Base-by-base conservation (phyloP, 2,113 vertebrate species). In the Serinus canaria region DNA sequence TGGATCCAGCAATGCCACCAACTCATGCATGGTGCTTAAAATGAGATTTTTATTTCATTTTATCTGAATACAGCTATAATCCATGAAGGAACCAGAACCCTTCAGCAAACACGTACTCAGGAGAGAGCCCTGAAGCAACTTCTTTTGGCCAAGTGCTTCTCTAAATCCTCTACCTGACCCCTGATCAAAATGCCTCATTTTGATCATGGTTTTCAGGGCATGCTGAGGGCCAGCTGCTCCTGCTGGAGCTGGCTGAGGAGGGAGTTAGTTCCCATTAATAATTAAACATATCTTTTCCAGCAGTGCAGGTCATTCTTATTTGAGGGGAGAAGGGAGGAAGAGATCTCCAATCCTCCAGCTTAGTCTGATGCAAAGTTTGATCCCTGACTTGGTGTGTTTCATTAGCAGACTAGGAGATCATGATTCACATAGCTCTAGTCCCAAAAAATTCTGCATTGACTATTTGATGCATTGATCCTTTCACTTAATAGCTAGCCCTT, bases 381-480 rank as follows among this genome's bases (percentile, higher is more conserved):
- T 77, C 86, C 52, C 33, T 46, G 37, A 63, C 47, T 86, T 44
- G 2, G 5, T 14, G 47, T 24, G 27, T 77, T 80, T 67, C 35
- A 1, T 80, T 80, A 87, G 58, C 58, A 58, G 74, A 13, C 53
- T 68, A 31, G 69, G 70, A 87, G 66, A 96, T 81, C 31, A 16
- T 52, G 83, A 89, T 87, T 87, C 95, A 72, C 14, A 1, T 8
- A 79, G 73, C 44, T 74, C 50, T 53, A 68, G 31, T 69, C 88
- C 78, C 56, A 76, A 81, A 95, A 95, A 96, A 84, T 96, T 92
- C 74, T 85, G 74, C 91, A 91, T 94, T 91, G 87, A 88, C 81
- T 79, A 77, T 95, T 92, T 96, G 93, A 96, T 95, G 91, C 89
- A 97, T 95, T 96, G 94, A 95, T 94, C 81, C 91, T 90, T 91